These are phyloP conservation scores for Agrilus mali DNA, from an alignment of 2,888 invertebrate genomes.

Conservation along the genomic window DNA sequence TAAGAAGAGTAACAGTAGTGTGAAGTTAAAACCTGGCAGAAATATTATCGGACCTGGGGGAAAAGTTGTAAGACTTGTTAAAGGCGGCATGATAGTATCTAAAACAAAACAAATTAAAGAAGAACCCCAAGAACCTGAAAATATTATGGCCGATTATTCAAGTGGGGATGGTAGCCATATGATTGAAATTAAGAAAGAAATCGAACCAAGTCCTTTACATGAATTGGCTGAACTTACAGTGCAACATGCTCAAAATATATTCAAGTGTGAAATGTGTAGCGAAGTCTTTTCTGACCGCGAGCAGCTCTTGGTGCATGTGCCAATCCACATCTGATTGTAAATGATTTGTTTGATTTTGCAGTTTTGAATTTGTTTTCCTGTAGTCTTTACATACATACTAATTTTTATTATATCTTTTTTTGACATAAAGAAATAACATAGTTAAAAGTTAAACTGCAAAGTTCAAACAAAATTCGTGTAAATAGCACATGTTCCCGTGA, in stretches of 20 bases:
- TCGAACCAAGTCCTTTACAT: slow-evolving; percentile 36
- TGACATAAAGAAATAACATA: too few species aligned
- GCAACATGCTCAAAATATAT: slow-evolving; percentile 36
- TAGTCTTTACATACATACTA: too few species aligned
- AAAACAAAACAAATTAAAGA: slow-evolving; percentile 23
- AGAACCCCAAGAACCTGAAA: slow-evolving; percentile 22
- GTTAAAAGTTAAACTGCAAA: too few species aligned
- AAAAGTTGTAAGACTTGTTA: slow-evolving; percentile 30
- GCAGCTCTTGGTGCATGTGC: slow-evolving; percentile 64
- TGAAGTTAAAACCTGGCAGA: slow-evolving; percentile 23
- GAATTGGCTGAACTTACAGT: slow-evolving; percentile 40
- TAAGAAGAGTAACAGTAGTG: slow-evolving; percentile 18
- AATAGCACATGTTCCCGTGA: too few species aligned
- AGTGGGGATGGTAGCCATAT: slow-evolving; percentile 32
- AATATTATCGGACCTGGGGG: slow-evolving; percentile 31
- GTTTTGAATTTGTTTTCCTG: background rate
- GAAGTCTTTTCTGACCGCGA: slow-evolving; percentile 61
- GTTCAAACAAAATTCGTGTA: too few species aligned
- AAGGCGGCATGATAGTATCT: slow-evolving; percentile 32
- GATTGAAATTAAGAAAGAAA: slow-evolving; percentile 20
- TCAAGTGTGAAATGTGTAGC: slow-evolving; percentile 74
- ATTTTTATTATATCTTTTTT: too few species aligned
- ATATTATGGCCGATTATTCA: slow-evolving; percentile 27
- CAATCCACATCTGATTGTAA: slow-evolving; percentile 63
- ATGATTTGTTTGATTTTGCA: slow-evolving; percentile 1